These are phyloP conservation scores for Enteromius mattozi DNA, from an alignment of 2,797 vertebrate genomes.

Conservation along the genomic window DNA sequence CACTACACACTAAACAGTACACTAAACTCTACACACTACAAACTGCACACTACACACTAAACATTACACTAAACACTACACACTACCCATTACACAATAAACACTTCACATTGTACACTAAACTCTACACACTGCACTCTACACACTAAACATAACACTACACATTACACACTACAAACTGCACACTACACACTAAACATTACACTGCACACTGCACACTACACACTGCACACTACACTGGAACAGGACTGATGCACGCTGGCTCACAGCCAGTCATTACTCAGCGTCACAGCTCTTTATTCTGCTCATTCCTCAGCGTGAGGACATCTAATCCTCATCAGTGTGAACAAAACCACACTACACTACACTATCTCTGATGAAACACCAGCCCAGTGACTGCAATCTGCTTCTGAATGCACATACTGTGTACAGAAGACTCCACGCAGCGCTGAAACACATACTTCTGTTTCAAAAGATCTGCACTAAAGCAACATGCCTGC, in stretches of 20 bases:
- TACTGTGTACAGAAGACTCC: neutral
- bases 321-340: slow-evolving; percentile 51
- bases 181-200: too few species aligned
- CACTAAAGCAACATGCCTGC: slow-evolving; percentile 12
- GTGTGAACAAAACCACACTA: neutral
- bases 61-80: too few species aligned
- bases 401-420: neutral
- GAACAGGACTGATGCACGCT: slow-evolving; percentile 51
- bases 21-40: too few species aligned
- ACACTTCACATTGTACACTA: too few species aligned
- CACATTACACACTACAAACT: too few species aligned
- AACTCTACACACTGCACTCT: too few species aligned
- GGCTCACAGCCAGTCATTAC: slow-evolving; percentile 54
- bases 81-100: too few species aligned
- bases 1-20: too few species aligned
- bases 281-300: slow-evolving; percentile 57
- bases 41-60: too few species aligned
- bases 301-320: slow-evolving; percentile 33
- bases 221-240: neutral
- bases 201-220: too few species aligned
- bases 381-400: neutral
- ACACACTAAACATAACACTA: too few species aligned
- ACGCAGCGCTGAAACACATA: too few species aligned
- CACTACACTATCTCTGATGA: neutral
- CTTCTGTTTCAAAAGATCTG: slow-evolving; percentile 1